Evolutionary conservation across 2,888 invertebrate species (phyloP).

Genomic region (Ashinkailepas kermadecensis): DNA sequence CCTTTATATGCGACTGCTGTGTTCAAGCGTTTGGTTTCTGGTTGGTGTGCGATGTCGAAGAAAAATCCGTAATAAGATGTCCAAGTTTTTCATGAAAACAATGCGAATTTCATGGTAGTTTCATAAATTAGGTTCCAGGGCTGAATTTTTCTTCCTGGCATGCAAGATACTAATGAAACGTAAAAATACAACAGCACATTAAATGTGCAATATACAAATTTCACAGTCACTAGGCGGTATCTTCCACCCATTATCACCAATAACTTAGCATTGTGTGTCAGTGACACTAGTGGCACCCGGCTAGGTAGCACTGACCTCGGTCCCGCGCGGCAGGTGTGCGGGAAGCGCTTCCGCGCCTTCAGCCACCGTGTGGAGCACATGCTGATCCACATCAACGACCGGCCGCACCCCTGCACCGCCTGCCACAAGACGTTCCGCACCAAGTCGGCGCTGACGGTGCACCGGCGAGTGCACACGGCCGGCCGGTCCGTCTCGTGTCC

Average conservation of each 20-base stretch:
- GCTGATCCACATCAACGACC: conserved; percentile 34
- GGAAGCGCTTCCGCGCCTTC: conserved; percentile 33
- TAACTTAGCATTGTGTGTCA: neutral
- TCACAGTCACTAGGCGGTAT: neutral
- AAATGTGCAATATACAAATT: neutral
- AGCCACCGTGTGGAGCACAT: conserved; percentile 35
- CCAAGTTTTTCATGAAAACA: no score
- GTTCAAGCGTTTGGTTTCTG: no score
- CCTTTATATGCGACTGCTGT: no score
- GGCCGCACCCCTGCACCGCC: conserved; percentile 31
- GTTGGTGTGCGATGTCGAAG: no score
- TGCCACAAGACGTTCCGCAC: conserved; percentile 32
- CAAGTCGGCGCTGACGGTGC: conserved; percentile 30
- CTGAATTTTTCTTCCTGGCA: no score
- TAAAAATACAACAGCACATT: neutral
- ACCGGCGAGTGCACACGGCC: conserved; percentile 28
- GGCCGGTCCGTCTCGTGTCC: conserved; percentile 25
- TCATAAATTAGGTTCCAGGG: no score
- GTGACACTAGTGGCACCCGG: neutral
- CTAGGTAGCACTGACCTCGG: neutral
- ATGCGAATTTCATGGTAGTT: no score
- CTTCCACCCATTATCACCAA: neutral
- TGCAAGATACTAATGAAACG: neutral
- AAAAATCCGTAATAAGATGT: no score
- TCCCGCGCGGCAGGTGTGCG: conserved; percentile 31